Percentiles rank a stretch among this genome's conserved stretches.
Conservation (phyloP, 2,797 vertebrate genomes). For the Falco novaeseelandiae region DNA sequence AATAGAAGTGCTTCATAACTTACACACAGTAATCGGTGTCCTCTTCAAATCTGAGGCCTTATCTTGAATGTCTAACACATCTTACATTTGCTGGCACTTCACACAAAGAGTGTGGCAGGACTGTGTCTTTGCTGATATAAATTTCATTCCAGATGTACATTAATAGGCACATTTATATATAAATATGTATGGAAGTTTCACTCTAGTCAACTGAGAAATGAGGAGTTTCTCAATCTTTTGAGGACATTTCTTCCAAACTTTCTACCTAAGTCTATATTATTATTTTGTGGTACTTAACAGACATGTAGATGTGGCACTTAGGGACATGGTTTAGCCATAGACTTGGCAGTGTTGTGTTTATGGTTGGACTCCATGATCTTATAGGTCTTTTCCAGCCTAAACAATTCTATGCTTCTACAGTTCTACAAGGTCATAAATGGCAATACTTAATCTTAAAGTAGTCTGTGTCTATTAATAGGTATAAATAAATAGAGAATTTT, state of each 20-base stretch:
- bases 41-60: conserved; percentile 1
- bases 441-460: neutral
- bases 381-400: too few species aligned
- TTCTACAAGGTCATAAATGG: neutral
- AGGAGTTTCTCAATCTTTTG: neutral
- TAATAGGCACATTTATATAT: neutral
- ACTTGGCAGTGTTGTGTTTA: too few species aligned
- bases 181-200: neutral
- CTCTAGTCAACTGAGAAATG: neutral
- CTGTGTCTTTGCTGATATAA: neutral
- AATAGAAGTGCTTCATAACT: neutral
- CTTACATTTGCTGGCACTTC: neutral
- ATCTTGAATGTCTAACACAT: neutral
- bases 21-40: conserved; percentile 9
- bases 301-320: too few species aligned
- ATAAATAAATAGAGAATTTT: neutral
- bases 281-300: too few species aligned
- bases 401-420: too few species aligned
- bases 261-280: neutral
- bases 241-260: neutral
- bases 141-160: neutral
- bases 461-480: neutral
- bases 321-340: too few species aligned
- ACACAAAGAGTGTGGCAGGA: neutral
- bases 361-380: too few species aligned